These are phyloP conservation scores for Sebastes taczanowskii DNA, from an alignment of 2,797 vertebrate species.

Conservation along the genomic window DNA sequence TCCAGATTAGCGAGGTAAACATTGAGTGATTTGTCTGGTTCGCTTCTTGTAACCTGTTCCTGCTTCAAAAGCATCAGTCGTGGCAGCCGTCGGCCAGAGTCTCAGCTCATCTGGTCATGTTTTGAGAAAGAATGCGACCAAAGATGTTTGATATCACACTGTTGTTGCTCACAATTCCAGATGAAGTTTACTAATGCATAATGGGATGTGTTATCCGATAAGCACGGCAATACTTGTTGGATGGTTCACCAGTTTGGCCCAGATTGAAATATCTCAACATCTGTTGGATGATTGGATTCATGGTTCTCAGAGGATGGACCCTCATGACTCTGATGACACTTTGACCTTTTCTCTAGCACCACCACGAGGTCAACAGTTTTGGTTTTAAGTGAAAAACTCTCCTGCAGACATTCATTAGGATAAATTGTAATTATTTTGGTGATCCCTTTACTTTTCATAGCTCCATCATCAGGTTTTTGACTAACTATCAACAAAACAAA, in stretches of 20 bases:
- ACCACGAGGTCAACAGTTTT: neutral
- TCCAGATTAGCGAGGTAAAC: conserved; percentile 14
- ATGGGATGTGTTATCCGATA: neutral
- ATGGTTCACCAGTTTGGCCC: neutral
- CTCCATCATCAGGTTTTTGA: neutral
- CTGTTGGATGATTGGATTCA: neutral
- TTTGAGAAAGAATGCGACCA: conserved; percentile 37
- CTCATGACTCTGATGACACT: neutral
- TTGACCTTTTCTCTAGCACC: neutral
- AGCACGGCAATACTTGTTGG: rapidly evolving
- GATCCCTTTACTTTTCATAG: neutral
- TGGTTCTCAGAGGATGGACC: neutral
- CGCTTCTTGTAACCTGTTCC: conserved; percentile 18
- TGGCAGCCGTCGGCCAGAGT: neutral
- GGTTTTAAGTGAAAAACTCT: neutral
- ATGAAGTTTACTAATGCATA: neutral
- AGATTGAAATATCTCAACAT: neutral
- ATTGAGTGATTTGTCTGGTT: conserved; percentile 1
- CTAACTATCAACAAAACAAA: too few species aligned
- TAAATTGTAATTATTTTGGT: neutral
- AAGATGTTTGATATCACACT: conserved; percentile 15
- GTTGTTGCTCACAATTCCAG: neutral
- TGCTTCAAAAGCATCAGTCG: conserved; percentile 23
- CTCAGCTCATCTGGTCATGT: conserved; percentile 37
- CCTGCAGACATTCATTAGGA: neutral